A percentile compares a stretch with the other conserved stretches of the same genome.
These are phyloP conservation scores for Nematostella vectensis DNA, from an alignment of 92 coral and sea anemone species.

Conservation along the genomic window DNA sequence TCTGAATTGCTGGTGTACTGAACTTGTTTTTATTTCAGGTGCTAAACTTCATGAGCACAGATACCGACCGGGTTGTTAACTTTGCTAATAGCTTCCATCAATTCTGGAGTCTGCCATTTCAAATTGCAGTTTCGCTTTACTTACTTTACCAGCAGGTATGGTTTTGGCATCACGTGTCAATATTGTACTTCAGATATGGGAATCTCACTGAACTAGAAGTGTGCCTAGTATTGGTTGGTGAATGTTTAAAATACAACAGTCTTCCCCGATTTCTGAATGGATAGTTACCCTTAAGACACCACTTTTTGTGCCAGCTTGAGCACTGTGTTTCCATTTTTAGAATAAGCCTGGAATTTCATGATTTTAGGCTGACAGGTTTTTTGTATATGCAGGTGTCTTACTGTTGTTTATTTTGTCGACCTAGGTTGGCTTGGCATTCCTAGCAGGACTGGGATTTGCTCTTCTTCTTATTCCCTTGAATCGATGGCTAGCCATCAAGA, in stretches of 20 bases:
- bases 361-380: no score
- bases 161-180: background rate
- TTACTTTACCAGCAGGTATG: constrained; percentile 86
- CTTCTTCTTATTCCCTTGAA: constrained; percentile 79
- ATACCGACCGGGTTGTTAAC: constrained; percentile 92
- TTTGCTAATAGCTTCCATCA: constrained; percentile 92
- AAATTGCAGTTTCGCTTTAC: constrained; percentile 79
- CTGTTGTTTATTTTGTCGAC: background rate
- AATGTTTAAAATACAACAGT: no score
- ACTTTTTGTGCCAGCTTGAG: no score
- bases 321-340: no score
- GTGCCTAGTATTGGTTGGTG: no score
- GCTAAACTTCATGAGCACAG: constrained; percentile 97
- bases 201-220: no score
- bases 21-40: constrained; percentile 50
- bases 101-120: constrained; percentile 97
- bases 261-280: no score
- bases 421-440: constrained; percentile 88
- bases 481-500: constrained; percentile 81
- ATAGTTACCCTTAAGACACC: no score
- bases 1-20: no score
- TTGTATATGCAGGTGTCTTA: no score
- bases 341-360: no score
- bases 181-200: no score
- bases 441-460: constrained; percentile 90